Evolutionary conservation across 2,113 vertebrate genomes (phyloP).

Genomic region (Fulica atra): DNA sequence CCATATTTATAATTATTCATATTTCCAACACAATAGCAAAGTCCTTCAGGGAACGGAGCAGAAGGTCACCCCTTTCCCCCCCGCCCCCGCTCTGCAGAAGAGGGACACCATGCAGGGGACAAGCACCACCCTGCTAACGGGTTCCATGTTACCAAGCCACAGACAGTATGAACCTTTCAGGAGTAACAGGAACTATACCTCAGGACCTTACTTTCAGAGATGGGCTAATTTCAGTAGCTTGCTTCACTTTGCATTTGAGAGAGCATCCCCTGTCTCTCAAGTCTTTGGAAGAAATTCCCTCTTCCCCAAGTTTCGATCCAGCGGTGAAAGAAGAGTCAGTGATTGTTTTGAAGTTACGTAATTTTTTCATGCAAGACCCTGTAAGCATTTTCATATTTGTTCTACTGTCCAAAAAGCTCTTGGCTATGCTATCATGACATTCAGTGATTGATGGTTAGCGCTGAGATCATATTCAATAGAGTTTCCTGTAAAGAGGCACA

Average conservation of each 20-base stretch:
- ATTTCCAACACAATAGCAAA: neutral
- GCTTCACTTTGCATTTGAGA: neutral
- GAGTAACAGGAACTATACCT: neutral
- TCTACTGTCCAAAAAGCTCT: neutral
- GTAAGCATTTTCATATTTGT: neutral
- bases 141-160: neutral
- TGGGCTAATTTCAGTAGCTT: neutral
- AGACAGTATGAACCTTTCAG: accelerated
- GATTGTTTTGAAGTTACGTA: neutral
- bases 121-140: neutral
- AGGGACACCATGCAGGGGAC: neutral
- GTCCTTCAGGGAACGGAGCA: neutral
- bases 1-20: neutral
- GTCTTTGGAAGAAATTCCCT: neutral
- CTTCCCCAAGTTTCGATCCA: neutral
- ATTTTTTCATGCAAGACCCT: neutral
- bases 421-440: neutral
- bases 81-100: neutral
- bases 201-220: neutral
- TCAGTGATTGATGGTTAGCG: neutral
- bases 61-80: neutral
- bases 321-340: neutral
- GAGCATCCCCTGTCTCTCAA: accelerated
- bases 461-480: neutral
- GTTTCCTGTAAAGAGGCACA: neutral